Percentiles rank a stretch among this genome's conserved stretches.
These are phyloP conservation scores for Holotrichia oblita DNA, from an alignment of 1,140 invertebrate species.

Conservation along the genomic window DNA sequence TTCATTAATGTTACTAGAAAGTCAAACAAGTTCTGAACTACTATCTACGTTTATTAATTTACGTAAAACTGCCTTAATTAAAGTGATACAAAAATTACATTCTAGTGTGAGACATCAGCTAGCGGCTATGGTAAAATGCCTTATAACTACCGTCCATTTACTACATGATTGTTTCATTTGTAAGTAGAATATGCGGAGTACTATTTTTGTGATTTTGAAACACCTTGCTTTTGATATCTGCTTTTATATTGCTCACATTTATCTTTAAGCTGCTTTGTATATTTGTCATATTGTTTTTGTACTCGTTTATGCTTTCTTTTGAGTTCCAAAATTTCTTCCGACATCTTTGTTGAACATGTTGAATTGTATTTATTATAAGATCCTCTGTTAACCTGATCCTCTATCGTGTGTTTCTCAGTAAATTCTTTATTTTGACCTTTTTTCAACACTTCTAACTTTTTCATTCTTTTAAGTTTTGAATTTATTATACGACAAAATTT, in stretches of 20 bases:
- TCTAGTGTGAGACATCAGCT: slow-evolving; percentile 65
- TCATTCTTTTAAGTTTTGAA: too few relatives aligned
- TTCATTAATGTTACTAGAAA: slow-evolving; percentile 58
- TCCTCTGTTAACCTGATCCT: too few relatives aligned
- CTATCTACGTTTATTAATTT: slow-evolving; percentile 64
- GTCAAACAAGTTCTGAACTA: slow-evolving; percentile 59
- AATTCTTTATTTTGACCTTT: too few relatives aligned
- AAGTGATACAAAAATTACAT: slow-evolving; percentile 63
- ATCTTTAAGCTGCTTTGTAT: background rate
- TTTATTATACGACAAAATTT: too few relatives aligned
- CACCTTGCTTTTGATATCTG: background rate
- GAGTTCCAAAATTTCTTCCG: background rate
- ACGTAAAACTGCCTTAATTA: slow-evolving; percentile 63
- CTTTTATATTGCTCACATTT: background rate
- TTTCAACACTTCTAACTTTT: too few relatives aligned
- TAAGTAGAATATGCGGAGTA: too few relatives aligned
- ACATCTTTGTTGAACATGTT: background rate
- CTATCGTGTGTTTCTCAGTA: too few relatives aligned
- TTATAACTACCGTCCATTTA: slow-evolving; percentile 64
- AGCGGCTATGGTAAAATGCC: slow-evolving; percentile 64
- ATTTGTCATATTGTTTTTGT: background rate
- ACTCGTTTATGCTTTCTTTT: background rate
- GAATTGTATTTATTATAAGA: too few relatives aligned
- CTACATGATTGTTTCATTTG: too few relatives aligned
- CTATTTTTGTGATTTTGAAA: too few relatives aligned